A percentile compares a stretch with the other conserved stretches of the same genome.
Evolutionary conservation across 2,113 vertebrate genomes (phyloP).

Genomic region (Oostethus manadensis): DNA sequence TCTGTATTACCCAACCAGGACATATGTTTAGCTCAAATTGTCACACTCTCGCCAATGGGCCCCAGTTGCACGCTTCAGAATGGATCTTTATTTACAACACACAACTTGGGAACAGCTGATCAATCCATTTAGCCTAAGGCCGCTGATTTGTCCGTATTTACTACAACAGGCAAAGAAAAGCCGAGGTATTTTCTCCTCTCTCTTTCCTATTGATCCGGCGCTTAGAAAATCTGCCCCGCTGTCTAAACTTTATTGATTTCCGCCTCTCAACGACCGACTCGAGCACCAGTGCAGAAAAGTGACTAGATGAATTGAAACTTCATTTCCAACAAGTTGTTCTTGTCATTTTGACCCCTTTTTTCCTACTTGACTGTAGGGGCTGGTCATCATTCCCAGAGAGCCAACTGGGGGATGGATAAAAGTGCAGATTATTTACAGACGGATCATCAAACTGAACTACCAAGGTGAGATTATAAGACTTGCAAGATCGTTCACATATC

Average conservation of each 20-base stretch:
- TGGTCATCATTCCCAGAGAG: conserved; percentile 62
- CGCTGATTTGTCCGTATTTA: conserved; percentile 84
- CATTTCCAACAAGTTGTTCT: conserved; percentile 88
- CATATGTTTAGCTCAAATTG: conserved; percentile 15
- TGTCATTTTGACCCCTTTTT: conserved; percentile 80
- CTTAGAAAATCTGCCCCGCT: conserved; percentile 87
- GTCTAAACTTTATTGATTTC: conserved; percentile 93
- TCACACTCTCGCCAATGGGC: conserved; percentile 55
- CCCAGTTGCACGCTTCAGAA: conserved; percentile 67
- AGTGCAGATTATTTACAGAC: conserved; percentile 7
- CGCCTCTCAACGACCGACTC: conserved; percentile 76
- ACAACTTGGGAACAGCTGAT: conserved; percentile 77
- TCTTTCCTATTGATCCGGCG: conserved; percentile 83
- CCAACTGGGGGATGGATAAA: conserved; percentile 52
- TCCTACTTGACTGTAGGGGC: conserved; percentile 52
- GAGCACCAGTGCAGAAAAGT: conserved; percentile 83
- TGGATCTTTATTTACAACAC: conserved; percentile 81
- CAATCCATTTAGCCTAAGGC: conserved; percentile 87
- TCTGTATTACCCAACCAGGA: conserved; percentile 23
- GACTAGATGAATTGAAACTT: conserved; percentile 88
- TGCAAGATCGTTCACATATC: conserved; percentile 17
- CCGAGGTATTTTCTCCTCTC: conserved; percentile 75
- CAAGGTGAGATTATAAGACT: conserved; percentile 19
- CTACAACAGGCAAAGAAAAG: conserved; percentile 79
- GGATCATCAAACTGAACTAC: not conserved